A percentile compares a stretch with the other conserved stretches of the same genome.
Conservation (phyloP, 2,797 vertebrate genomes). For the Bovichtus diacanthus region DNA sequence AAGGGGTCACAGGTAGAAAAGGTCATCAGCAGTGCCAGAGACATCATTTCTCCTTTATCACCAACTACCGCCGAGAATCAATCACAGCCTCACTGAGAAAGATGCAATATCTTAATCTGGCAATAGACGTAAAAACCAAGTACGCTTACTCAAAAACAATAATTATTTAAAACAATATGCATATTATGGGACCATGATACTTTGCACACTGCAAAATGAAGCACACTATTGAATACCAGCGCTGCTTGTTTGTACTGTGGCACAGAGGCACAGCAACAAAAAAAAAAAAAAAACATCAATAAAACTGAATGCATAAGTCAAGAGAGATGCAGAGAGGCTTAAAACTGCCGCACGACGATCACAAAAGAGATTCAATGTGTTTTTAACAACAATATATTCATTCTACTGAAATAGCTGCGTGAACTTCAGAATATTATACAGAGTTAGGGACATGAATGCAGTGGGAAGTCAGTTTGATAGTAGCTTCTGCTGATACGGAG, state of each 20-base stretch:
- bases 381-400: constrained; percentile 37
- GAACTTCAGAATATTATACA: constrained; percentile 54
- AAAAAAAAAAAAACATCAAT: background rate
- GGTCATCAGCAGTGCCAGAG: constrained; percentile 69
- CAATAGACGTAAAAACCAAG: constrained; percentile 51
- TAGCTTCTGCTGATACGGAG: constrained; percentile 40
- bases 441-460: constrained; percentile 41
- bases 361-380: constrained; percentile 37
- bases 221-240: constrained; percentile 56
- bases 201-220: constrained; percentile 58
- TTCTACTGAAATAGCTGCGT: constrained; percentile 49
- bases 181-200: constrained; percentile 55
- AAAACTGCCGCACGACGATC: constrained; percentile 20
- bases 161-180: constrained; percentile 55
- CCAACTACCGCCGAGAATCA: constrained; percentile 50
- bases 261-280: constrained; percentile 24
- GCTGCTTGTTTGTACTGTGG: constrained; percentile 45
- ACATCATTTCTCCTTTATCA: constrained; percentile 51
- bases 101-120: constrained; percentile 42
- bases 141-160: constrained; percentile 54
- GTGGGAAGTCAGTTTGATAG: constrained; percentile 35
- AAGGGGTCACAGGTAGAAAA: constrained; percentile 83
- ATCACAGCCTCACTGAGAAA: constrained; percentile 61
- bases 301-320: constrained; percentile 27
- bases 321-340: constrained; percentile 38